A percentile compares a stretch with the other conserved stretches of the same genome.
Evolutionary conservation across 23 tunicate species (phyloP).

Genomic region (Botrylloides violaceus): DNA sequence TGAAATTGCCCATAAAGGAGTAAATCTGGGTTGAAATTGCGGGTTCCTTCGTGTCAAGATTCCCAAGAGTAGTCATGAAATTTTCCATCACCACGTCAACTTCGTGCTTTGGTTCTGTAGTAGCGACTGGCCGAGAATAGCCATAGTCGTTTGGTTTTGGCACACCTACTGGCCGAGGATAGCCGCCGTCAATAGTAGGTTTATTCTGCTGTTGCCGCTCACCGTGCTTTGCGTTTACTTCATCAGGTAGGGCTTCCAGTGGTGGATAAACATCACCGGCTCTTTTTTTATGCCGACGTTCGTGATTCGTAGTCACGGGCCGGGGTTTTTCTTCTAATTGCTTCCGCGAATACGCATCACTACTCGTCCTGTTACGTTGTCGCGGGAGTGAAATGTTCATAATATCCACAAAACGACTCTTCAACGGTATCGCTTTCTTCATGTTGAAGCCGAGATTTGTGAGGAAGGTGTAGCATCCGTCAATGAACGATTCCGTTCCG

Average conservation of each 20-base stretch:
- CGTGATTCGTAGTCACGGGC: too few species aligned
- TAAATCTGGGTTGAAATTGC: not conserved
- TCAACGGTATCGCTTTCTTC: constrained; percentile 1
- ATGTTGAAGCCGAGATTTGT: constrained; percentile 9
- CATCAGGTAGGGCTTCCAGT: not conserved
- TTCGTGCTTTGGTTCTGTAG: too few species aligned
- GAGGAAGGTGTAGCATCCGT: not conserved
- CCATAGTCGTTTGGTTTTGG: too few species aligned
- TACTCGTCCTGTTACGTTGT: too few species aligned
- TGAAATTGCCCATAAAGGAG: not conserved
- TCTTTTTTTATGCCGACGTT: too few species aligned
- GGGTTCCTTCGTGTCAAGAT: constrained; percentile 4
- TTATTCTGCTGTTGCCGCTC: too few species aligned
- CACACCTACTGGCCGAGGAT: too few species aligned
- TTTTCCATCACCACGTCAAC: not conserved
- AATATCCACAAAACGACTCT: not conserved
- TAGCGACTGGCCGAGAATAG: too few species aligned
- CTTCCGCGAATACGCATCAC: too few species aligned
- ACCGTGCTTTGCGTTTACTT: not conserved
- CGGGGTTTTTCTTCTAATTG: too few species aligned
- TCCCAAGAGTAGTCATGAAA: not conserved
- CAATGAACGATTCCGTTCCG: not conserved
- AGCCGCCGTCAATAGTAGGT: too few species aligned
- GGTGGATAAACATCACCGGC: too few species aligned
- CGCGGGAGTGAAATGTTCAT: not conserved